Percentiles rank a stretch among this genome's conserved stretches.
These are phyloP conservation scores for Champsocephalus esox DNA, from an alignment of 2,797 vertebrate genomes.

Conservation along the genomic window DNA sequence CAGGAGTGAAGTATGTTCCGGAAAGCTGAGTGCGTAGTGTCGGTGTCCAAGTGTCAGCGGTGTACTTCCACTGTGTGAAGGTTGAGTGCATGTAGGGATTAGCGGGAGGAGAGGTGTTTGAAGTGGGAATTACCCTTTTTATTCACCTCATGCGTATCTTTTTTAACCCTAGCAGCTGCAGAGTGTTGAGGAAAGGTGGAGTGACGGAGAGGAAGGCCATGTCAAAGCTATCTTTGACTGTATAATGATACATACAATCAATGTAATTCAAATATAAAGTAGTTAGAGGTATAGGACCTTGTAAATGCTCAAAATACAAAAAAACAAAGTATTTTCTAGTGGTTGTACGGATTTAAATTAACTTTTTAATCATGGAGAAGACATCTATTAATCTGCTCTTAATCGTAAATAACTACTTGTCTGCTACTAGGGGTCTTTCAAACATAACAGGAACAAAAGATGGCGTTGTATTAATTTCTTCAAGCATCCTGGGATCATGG, in stretches of 20 bases:
- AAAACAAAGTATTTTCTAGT: too few relatives aligned
- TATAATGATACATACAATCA: constrained; percentile 22
- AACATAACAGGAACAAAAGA: too few relatives aligned
- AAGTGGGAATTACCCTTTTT: constrained; percentile 71
- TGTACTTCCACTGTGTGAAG: constrained; percentile 55
- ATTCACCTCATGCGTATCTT: constrained; percentile 65
- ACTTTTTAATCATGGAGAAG: too few relatives aligned
- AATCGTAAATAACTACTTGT: too few relatives aligned
- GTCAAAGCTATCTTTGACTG: constrained; percentile 11
- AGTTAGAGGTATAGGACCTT: too few relatives aligned
- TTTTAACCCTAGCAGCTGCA: constrained; percentile 59
- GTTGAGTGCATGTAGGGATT: constrained; percentile 70
- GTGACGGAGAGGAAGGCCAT: constrained; percentile 12
- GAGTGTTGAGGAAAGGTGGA: constrained; percentile 19
- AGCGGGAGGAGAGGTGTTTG: constrained; percentile 69
- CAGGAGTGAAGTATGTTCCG: constrained; percentile 43
- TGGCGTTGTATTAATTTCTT: too few relatives aligned
- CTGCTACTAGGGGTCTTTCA: too few relatives aligned
- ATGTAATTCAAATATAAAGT: background rate
- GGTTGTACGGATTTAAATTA: too few relatives aligned
- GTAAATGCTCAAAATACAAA: too few relatives aligned
- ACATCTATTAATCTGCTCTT: too few relatives aligned
- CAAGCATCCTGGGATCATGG: too few relatives aligned
- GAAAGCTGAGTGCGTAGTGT: constrained; percentile 59
- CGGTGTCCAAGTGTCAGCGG: constrained; percentile 61